A percentile compares a stretch with the other conserved stretches of the same genome.
These are phyloP conservation scores for Napeogenes inachia DNA, from an alignment of 2,888 invertebrate species.

Conservation along the genomic window DNA sequence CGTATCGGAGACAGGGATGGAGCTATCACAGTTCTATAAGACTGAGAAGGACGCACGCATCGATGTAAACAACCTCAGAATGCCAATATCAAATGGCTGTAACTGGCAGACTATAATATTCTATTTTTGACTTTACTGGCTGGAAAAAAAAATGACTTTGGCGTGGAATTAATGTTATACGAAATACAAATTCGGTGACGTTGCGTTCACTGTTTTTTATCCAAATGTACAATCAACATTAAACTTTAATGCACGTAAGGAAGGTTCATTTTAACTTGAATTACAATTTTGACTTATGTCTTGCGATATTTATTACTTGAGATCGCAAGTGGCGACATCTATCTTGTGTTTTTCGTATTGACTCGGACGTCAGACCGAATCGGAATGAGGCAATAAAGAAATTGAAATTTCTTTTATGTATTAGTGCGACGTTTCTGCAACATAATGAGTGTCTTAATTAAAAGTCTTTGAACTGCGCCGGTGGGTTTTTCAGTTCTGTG, in stretches of 20 bases:
- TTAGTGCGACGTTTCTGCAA: constrained; percentile 41
- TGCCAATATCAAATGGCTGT: constrained; percentile 20
- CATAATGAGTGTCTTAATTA: constrained; percentile 56
- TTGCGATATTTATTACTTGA: constrained; percentile 47
- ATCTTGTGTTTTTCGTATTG: constrained; percentile 62
- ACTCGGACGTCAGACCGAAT: constrained; percentile 52
- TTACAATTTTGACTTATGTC: constrained; percentile 21
- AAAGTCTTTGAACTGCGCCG: constrained; percentile 47
- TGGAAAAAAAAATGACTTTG: constrained; percentile 18
- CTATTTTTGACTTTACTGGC: constrained; percentile 18
- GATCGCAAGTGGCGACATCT: constrained; percentile 54
- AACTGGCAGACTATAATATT: constrained; percentile 16
- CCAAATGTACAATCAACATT: constrained; percentile 12
- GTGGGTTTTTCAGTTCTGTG: constrained; percentile 26
- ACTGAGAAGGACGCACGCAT: constrained; percentile 38
- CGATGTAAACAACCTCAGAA: constrained; percentile 23
- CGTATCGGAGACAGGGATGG: constrained; percentile 46
- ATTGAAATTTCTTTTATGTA: constrained; percentile 56
- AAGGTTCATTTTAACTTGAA: constrained; percentile 25
- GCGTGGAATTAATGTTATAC: constrained; percentile 17
- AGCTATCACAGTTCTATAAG: constrained; percentile 33
- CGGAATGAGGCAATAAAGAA: constrained; percentile 62
- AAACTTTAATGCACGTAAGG: constrained; percentile 14
- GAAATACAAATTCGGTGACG: constrained; percentile 20
- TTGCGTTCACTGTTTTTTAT: constrained; percentile 7